These are phyloP conservation scores for Bos indicus DNA, from an alignment of 2,113 vertebrate genomes.

Conservation along the genomic window DNA sequence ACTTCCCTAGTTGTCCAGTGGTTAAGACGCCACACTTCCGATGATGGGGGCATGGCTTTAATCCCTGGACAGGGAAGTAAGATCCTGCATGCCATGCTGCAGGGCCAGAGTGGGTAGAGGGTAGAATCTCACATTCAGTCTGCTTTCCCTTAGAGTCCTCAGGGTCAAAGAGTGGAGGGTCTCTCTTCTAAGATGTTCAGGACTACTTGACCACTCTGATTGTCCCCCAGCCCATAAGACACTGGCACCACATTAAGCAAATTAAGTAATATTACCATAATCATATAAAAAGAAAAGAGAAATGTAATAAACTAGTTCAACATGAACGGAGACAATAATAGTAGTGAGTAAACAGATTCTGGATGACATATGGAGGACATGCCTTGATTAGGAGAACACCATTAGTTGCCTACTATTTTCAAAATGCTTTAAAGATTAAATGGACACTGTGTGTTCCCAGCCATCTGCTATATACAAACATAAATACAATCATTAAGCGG, in stretches of 20 bases:
- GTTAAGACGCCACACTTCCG: not conserved
- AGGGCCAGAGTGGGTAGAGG: not conserved
- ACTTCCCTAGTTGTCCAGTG: not conserved
- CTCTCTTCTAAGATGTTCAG: not conserved
- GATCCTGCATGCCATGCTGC: not conserved
- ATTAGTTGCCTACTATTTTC: not conserved
- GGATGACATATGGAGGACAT: not conserved
- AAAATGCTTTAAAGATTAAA: constrained; percentile 45
- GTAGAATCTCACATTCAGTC: not conserved
- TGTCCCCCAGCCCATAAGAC: not conserved
- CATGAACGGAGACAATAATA: not conserved
- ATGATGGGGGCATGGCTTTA: not conserved
- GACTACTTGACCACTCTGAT: not conserved
- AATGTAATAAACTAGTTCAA: not conserved
- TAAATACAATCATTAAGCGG: not conserved
- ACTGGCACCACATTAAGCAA: not conserved
- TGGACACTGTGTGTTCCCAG: not conserved
- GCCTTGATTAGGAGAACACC: not conserved
- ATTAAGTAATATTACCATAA: not conserved
- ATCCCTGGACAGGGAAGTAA: not conserved
- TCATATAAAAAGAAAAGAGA: not conserved
- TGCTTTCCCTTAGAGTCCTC: not conserved
- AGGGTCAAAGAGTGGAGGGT: not conserved
- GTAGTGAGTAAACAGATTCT: not conserved
- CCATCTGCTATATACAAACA: constrained; percentile 35